Conservation (phyloP, 2,888 invertebrate species). For the Strigamia crassipes region DNA sequence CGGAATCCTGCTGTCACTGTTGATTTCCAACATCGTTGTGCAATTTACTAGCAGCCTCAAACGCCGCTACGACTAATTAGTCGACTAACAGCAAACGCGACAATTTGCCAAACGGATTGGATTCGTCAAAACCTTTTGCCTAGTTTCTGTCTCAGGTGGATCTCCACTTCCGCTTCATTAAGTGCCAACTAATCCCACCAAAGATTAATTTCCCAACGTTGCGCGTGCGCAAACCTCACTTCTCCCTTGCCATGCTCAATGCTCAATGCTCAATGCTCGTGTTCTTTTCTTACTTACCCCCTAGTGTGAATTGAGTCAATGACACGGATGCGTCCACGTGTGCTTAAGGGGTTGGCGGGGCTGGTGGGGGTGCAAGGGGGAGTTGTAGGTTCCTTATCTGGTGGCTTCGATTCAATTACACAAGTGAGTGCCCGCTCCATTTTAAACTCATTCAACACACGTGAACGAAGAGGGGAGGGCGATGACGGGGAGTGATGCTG, state of each 20-base stretch:
- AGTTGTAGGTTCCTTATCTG: not conserved
- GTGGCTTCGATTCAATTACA: constrained; percentile 31
- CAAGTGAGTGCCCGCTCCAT: constrained; percentile 33
- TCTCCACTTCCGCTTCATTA: constrained; percentile 7
- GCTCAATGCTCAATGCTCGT: not conserved
- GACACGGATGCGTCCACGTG: not conserved
- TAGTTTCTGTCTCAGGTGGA: not conserved
- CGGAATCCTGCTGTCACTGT: constrained; percentile 22
- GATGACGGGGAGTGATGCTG: constrained; percentile 20
- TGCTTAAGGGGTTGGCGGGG: not conserved
- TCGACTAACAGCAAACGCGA: constrained; percentile 1
- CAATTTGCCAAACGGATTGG: constrained; percentile 10
- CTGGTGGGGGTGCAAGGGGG: not conserved
- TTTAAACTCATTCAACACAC: constrained; percentile 35
- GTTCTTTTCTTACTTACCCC: not conserved
- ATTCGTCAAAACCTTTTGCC: constrained; percentile 17
- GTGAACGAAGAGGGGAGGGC: constrained; percentile 4
- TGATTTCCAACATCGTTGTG: constrained; percentile 1
- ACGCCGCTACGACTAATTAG: not conserved
- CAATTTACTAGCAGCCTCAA: not conserved
- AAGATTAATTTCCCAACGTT: constrained; percentile 3
- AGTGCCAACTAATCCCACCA: constrained; percentile 18
- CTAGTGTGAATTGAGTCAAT: not conserved
- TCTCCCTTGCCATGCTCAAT: not conserved
- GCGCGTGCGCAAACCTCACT: not conserved